phyloP scores from a whole-genome alignment of 2,888 invertebrate genomes.

The Eilema sororculum region DNA sequence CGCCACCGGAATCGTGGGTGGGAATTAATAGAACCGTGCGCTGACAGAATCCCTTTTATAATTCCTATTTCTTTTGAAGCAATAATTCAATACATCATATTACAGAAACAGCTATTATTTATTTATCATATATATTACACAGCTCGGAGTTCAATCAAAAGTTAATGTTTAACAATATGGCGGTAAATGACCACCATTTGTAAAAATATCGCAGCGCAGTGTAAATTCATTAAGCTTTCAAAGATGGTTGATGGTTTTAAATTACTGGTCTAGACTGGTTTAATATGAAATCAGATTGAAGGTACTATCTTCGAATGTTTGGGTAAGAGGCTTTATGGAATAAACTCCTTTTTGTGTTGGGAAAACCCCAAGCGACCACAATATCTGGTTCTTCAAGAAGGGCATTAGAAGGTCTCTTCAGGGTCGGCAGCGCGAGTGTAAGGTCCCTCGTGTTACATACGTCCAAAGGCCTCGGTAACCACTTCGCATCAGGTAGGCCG shows the following conservation, averaged over 20 bases:
- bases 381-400: no score
- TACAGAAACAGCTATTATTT: background rate
- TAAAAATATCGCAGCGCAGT: background rate
- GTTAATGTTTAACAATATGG: background rate
- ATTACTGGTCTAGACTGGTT: background rate
- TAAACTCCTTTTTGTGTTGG: no score
- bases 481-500: no score
- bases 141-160: background rate
- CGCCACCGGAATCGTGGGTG: background rate
- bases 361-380: no score
- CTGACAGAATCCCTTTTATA: background rate
- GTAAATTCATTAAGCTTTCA: background rate
- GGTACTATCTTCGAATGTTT: no score
- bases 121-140: constrained; percentile 7
- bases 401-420: no score
- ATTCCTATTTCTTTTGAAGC: background rate
- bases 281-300: background rate
- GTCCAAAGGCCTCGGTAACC: no score
- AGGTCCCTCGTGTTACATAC: no score
- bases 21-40: background rate
- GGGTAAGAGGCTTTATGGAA: no score
- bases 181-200: background rate
- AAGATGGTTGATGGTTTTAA: background rate
- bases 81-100: constrained; percentile 1
- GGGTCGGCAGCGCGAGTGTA: no score